phyloP scores from a whole-genome alignment of 2,888 invertebrate species.

The Neelides folsomi region DNA sequence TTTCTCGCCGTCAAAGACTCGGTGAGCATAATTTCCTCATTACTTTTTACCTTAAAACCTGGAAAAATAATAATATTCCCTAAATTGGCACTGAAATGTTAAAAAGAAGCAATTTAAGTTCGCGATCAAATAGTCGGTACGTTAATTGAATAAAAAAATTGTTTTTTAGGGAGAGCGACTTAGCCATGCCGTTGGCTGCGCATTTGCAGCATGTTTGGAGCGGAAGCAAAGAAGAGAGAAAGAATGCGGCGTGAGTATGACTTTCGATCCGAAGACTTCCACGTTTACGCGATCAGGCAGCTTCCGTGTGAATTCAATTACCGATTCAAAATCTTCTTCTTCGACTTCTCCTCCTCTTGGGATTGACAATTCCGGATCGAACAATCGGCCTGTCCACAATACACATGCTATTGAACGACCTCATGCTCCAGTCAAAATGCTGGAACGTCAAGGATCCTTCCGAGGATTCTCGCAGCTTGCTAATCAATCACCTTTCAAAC shows the following conservation, averaged over 20 bases:
- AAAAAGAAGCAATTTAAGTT: not conserved
- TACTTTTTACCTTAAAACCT: not conserved
- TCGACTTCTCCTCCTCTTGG: conserved; percentile 24
- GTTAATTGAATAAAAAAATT: not conserved
- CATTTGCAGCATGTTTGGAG: conserved; percentile 95
- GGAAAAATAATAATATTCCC: not conserved
- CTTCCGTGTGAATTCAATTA: conserved; percentile 70
- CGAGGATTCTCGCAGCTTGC: conserved; percentile 71
- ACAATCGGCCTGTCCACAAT: conserved; percentile 41
- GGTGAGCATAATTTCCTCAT: conserved; percentile 39
- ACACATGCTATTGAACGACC: conserved; percentile 91
- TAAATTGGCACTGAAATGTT: not conserved
- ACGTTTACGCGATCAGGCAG: conserved; percentile 88
- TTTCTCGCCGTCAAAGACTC: conserved; percentile 91
- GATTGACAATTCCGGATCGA: conserved; percentile 8
- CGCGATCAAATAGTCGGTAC: no score
- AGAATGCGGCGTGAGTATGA: conserved; percentile 87
- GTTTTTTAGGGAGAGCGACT: conserved; percentile 70
- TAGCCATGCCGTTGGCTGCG: conserved; percentile 98
- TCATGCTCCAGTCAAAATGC: conserved; percentile 84
- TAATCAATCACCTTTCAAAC: conserved; percentile 81
- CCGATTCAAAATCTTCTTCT: conserved; percentile 43
- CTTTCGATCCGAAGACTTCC: conserved; percentile 74
- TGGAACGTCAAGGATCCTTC: conserved; percentile 90
- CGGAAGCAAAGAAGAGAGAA: conserved; percentile 94